These are phyloP conservation scores for Subanguina moxae DNA, from an alignment of 1,140 invertebrate species.

Conservation along the genomic window DNA sequence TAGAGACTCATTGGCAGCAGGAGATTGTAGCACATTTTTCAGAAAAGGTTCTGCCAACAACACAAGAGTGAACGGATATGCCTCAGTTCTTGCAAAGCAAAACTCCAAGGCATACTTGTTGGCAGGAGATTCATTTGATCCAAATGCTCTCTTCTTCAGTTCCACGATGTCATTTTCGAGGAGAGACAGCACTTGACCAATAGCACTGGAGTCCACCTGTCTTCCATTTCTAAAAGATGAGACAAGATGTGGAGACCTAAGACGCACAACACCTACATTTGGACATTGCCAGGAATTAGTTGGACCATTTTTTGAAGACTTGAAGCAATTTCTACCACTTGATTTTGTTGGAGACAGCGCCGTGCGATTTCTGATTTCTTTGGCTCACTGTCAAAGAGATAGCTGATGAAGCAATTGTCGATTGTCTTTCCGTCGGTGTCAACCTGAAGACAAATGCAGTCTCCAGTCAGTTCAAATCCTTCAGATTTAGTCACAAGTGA, in stretches of 20 bases:
- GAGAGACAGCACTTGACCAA: not conserved
- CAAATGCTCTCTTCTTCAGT: not conserved
- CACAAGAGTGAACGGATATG: not conserved
- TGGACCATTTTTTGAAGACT: not conserved
- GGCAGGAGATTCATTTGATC: not conserved
- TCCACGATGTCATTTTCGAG: not conserved
- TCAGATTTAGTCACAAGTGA: not conserved
- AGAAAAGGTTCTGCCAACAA: not conserved
- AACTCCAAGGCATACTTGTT: not conserved
- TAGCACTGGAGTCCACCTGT: not conserved
- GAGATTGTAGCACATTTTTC: not conserved
- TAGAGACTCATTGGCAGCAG: not conserved
- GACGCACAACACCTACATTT: not conserved
- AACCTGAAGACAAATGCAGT: not conserved
- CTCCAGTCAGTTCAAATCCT: not conserved
- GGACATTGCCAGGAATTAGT: not conserved
- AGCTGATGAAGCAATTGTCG: not conserved
- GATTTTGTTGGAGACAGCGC: not conserved
- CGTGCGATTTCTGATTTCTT: not conserved
- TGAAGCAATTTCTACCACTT: not conserved
- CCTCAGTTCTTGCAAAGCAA: not conserved
- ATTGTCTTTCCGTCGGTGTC: not conserved
- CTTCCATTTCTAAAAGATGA: not conserved
- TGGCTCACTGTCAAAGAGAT: not conserved
- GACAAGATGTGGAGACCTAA: not conserved